Evolutionary conservation across 1,140 invertebrate genomes (phyloP).

Genomic region (Psix sp.): DNA sequence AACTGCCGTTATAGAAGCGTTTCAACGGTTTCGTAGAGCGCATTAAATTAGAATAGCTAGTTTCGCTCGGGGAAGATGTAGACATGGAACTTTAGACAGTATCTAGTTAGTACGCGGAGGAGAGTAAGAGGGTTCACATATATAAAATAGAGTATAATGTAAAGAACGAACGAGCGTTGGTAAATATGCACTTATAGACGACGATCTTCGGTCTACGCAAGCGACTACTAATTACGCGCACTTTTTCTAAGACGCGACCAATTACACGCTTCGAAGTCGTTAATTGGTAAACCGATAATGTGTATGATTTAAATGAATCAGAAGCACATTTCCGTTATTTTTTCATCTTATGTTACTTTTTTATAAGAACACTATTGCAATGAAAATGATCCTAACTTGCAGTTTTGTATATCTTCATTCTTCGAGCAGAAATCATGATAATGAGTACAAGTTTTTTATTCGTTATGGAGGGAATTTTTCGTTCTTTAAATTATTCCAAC

Average conservation of each 20-base stretch:
- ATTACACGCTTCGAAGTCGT: conserved; percentile 39
- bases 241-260: conserved; percentile 30
- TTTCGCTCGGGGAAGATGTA: conserved; percentile 55
- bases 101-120: conserved; percentile 52
- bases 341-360: not conserved
- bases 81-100: conserved; percentile 58
- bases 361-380: no score
- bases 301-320: conserved; percentile 41
- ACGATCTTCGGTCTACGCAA: conserved; percentile 31
- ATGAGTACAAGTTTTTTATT: conserved; percentile 11
- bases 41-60: conserved; percentile 61
- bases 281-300: conserved; percentile 43
- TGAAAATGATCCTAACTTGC: no score
- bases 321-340: conserved; percentile 4
- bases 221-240: conserved; percentile 46
- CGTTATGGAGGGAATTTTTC: no score
- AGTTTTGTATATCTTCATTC: no score
- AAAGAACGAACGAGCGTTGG: conserved; percentile 36
- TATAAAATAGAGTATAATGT: conserved; percentile 49
- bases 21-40: conserved; percentile 59
- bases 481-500: no score
- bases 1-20: conserved; percentile 61
- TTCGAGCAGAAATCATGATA: not conserved
- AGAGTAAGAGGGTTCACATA: conserved; percentile 49
- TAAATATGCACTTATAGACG: conserved; percentile 41